These are phyloP conservation scores for Drosophila acutilabella DNA, from an alignment of 2,888 invertebrate genomes.

Conservation along the genomic window DNA sequence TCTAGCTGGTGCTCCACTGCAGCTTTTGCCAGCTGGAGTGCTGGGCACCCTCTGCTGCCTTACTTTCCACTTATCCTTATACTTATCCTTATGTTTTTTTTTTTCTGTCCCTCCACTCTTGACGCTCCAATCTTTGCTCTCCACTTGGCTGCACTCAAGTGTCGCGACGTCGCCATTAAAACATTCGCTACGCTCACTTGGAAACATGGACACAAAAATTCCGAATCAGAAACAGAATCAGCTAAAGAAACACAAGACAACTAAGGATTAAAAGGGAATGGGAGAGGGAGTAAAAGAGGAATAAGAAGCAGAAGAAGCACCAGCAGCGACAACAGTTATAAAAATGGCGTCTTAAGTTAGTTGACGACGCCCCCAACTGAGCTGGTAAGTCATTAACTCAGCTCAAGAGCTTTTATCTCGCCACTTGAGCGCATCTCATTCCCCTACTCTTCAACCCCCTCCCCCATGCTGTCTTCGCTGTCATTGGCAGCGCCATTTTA, in stretches of 20 bases:
- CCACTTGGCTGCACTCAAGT: constrained; percentile 78
- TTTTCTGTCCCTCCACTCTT: constrained; percentile 37
- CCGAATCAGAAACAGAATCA: constrained; percentile 36
- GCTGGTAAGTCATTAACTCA: constrained; percentile 73
- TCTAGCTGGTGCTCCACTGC: constrained; percentile 39
- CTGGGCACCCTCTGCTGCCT: not conserved
- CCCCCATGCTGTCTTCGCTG: constrained; percentile 26
- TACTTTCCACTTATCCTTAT: constrained; percentile 9
- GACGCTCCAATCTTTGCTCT: constrained; percentile 39
- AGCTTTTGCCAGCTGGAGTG: constrained; percentile 7
- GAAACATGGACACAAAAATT: constrained; percentile 61
- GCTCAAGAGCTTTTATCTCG: constrained; percentile 79
- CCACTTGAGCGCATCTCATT: constrained; percentile 69
- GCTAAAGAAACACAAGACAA: constrained; percentile 17
- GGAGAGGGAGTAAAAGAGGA: not conserved
- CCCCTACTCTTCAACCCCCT: not conserved
- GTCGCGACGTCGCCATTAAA: constrained; percentile 78
- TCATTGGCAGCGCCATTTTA: constrained; percentile 67
- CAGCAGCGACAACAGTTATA: constrained; percentile 57
- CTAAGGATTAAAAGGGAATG: not conserved
- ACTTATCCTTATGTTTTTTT: constrained; percentile 52
- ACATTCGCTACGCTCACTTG: constrained; percentile 72
- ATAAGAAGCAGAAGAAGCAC: not conserved
- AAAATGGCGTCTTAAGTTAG: constrained; percentile 78
- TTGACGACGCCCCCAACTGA: constrained; percentile 60